Percentiles rank a stretch among this genome's conserved stretches.
Evolutionary conservation across 37 sponge, comb jelly and placozoan genomes (phyloP).

Genomic region (Chondrilla cf. caribensis): DNA sequence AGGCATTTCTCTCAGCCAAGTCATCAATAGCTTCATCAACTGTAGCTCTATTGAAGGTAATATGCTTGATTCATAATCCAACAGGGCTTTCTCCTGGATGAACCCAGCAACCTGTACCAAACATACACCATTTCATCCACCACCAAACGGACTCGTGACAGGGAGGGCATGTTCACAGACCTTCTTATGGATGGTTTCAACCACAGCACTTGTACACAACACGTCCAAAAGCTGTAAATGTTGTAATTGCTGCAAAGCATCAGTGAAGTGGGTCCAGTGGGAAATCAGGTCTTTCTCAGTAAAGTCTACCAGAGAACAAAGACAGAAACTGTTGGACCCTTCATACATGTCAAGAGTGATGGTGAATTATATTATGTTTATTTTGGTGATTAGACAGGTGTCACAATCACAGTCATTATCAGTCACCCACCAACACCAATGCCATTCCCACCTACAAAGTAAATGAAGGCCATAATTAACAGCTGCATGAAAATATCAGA

Average conservation of each 20-base stretch:
- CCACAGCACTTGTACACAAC: constrained; percentile 34
- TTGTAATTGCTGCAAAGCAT: constrained; percentile 5
- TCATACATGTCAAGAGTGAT: too few relatives aligned
- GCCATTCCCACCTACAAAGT: too few relatives aligned
- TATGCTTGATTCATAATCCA: constrained; percentile 35
- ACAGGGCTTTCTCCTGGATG: constrained; percentile 30
- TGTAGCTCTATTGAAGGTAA: constrained; percentile 18
- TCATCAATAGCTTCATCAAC: constrained; percentile 18
- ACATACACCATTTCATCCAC: background rate
- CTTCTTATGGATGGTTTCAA: constrained; percentile 30
- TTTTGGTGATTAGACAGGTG: too few relatives aligned
- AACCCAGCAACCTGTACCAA: constrained; percentile 28
- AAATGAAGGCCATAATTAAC: too few relatives aligned
- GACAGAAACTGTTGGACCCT: too few relatives aligned
- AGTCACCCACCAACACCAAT: too few relatives aligned
- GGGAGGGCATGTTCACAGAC: background rate
- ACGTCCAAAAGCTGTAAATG: constrained; percentile 39
- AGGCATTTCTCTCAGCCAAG: constrained; percentile 39
- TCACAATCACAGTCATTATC: too few relatives aligned
- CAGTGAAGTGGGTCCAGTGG: background rate
- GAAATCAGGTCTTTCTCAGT: too few relatives aligned
- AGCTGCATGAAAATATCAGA: too few relatives aligned
- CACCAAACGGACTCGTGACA: background rate
- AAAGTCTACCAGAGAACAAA: too few relatives aligned
- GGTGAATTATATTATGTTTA: too few relatives aligned